Evolutionary conservation across 2,888 invertebrate genomes (phyloP), one percentile per base, ranked within the genome.

Genomic region (Gastracanthus pulcherrimus): DNA sequence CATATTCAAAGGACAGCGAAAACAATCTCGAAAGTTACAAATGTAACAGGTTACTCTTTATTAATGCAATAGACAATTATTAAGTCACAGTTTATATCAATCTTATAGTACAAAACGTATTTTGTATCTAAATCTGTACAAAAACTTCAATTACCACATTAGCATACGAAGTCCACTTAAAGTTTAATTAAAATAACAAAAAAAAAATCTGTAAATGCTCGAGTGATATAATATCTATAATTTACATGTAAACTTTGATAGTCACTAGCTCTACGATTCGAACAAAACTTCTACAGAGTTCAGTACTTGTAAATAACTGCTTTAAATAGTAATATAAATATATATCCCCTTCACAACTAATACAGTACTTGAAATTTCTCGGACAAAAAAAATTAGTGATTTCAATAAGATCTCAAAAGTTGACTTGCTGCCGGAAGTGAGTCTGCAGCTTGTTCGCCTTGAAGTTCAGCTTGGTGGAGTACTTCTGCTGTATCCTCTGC

Each of bases 361-460:
- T 62, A 62, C 11, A 80, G 69, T 70, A 69, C 23, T 76, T 45
- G 58, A 62, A 60, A 77, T 74, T 77, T 67, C 31, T 36, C 23
- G 29, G 13, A 76, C n/a, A 60, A 67, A 51, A 11, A 67, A 51
- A 11, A 62, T 11, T 38, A 70, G n/a, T 26, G 19, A 29, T 7
- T 23, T 29, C n/a, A 45, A 62, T 34, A 55, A 64, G 11, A 74
- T 26, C 88, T 92, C 95, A 97, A 91, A 95, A 96, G 88, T 95
- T 94, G 82, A 97, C 95, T 94, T 97, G 97, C 78, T 93, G 93
- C 85, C 97, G 94, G 92, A 95, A 97, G 92, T 97, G 95, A 84
- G 93, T 94, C 91, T 97, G 97, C 84, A 97, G 92, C 91, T 97
- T 96, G 90, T 98, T 98, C 3, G 94, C 94, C 89, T 95, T 96